These are phyloP conservation scores for Sceloporus undulatus DNA, from an alignment of 2,113 vertebrate species.

Conservation along the genomic window DNA sequence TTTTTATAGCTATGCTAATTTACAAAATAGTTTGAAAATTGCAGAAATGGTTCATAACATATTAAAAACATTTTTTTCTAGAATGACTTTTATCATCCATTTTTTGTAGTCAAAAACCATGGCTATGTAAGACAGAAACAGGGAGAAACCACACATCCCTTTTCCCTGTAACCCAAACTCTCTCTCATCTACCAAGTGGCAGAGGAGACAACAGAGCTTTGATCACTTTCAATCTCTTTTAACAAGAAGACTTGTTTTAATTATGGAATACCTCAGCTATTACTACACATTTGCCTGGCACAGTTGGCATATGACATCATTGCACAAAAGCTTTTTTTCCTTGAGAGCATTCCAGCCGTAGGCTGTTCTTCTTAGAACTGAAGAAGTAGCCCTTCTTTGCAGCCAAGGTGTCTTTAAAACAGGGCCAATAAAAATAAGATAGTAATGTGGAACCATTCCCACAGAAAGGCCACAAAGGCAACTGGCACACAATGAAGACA, in stretches of 20 bases:
- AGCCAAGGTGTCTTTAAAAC: slow-evolving; percentile 60
- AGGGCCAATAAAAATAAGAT: slow-evolving; percentile 58
- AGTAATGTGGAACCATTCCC: slow-evolving; percentile 63
- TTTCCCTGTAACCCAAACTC: slow-evolving; percentile 54
- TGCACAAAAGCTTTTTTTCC: slow-evolving; percentile 62
- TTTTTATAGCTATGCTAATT: not conserved
- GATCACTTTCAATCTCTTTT: slow-evolving; percentile 70
- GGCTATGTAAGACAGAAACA: slow-evolving; percentile 53
- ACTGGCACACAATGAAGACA: slow-evolving; percentile 53
- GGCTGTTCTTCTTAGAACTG: slow-evolving; percentile 62
- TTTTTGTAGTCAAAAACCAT: slow-evolving; percentile 14
- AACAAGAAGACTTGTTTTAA: slow-evolving; percentile 75
- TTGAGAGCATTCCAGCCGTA: slow-evolving; percentile 64
- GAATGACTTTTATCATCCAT: slow-evolving; percentile 12
- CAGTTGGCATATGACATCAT: slow-evolving; percentile 63
- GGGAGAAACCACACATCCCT: slow-evolving; percentile 58
- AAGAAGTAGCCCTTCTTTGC: slow-evolving; percentile 54
- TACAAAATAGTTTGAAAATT: not conserved
- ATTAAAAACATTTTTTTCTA: slow-evolving; percentile 32
- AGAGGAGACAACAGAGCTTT: slow-evolving; percentile 69
- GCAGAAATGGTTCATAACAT: not conserved
- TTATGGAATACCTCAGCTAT: slow-evolving; percentile 74
- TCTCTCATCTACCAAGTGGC: slow-evolving; percentile 65
- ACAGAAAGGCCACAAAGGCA: slow-evolving; percentile 52
- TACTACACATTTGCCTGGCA: slow-evolving; percentile 69